Evolutionary conservation across 2,888 invertebrate species (phyloP), one percentile per base, ranked within the genome.

Genomic region (Pterobdella sp.): DNA sequence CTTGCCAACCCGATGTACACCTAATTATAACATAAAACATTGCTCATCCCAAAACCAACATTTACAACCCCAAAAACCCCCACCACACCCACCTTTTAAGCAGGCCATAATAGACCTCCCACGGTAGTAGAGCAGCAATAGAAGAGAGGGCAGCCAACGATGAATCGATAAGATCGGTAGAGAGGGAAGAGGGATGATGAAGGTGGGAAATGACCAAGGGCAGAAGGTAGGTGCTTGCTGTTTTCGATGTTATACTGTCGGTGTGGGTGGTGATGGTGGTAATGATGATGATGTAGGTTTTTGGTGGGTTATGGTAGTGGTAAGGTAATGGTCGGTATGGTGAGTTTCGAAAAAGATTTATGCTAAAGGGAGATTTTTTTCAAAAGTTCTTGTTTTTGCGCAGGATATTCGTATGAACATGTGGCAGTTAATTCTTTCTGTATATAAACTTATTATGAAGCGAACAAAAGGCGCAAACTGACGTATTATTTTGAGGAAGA

Each of bases 61-160:
- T 22, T 22, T 22, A 42, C 49, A 7, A 7, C 49, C 22, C 49
- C 49, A 42, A 42, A 22, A 7, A 7, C 49, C 7, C 49, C 49
- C 49, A 22, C 49, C 49, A 42, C 22, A 14, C 60, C 26, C 60
- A 56, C 90, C 90, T 34, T 4, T 35, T 56, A 1, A 97, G 84
- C 49, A 94, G 86, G 0, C 89, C 87, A 80, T 92, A 90, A 79
- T 96, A 96, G 74, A 91, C 90, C 79, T 90, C 88, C 96, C 96
- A 96, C 0, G 94, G 91, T 49, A 94, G 85, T 68, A 91, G 84
- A 78, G 87, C 87, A 79, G 92, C 91, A 72, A 91, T 88, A 0
- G 88, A 88, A 10, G 68, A 90, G 7, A 94, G 85, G 0, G 90
- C 88, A 81, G 92, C 91, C 75, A 94, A 90, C 0, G 93, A 90